Conservation (phyloP, 2,888 invertebrate genomes). For the Sthenelais limicola region DNA sequence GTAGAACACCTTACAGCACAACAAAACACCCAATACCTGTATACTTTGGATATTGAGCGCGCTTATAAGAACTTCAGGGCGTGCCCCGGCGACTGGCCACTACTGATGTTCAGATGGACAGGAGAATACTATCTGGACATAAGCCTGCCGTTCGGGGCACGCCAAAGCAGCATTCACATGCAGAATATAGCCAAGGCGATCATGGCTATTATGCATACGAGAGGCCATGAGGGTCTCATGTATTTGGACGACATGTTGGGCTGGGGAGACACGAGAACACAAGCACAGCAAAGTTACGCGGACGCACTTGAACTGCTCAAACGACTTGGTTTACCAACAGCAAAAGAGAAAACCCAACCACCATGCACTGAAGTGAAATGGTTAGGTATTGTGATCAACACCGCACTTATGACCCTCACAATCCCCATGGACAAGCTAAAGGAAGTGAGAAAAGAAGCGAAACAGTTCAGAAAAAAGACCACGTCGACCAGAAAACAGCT, state of each 20-base stretch:
- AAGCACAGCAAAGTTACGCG: neutral
- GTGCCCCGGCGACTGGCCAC: neutral
- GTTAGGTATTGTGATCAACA: neutral
- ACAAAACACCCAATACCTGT: neutral
- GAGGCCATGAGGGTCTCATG: neutral
- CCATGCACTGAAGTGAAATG: neutral
- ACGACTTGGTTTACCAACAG: neutral
- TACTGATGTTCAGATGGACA: neutral
- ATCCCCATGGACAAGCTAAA: neutral
- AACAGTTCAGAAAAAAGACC: neutral
- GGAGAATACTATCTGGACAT: neutral
- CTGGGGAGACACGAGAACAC: too few relatives aligned
- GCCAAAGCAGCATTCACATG: neutral
- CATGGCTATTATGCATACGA: neutral
- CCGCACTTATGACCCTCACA: neutral
- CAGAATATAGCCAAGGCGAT: neutral
- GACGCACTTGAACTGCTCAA: neutral
- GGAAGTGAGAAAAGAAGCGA: neutral
- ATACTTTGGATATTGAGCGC: neutral
- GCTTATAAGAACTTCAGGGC: conserved; percentile 3
- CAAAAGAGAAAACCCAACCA: neutral
- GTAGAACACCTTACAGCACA: neutral
- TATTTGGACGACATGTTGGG: conserved; percentile 1
- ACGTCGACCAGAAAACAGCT: neutral
- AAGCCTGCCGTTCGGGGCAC: neutral